These are phyloP conservation scores for Centroberyx gerrardi DNA, from an alignment of 2,797 vertebrate species.

Conservation along the genomic window DNA sequence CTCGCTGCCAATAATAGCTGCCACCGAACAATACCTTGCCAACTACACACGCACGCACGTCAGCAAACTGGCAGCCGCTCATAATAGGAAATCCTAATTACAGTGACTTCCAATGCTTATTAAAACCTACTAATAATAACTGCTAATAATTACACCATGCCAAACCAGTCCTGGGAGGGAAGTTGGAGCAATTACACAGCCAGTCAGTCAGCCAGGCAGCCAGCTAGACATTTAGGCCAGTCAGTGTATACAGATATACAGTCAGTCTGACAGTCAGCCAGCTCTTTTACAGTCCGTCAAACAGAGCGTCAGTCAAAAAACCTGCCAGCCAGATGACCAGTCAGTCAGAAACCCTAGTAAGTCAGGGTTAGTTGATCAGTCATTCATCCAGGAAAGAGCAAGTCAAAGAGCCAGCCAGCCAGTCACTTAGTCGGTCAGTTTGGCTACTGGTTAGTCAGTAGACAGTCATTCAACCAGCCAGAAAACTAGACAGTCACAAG, in stretches of 20 bases:
- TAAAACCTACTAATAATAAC: slow-evolving; percentile 86
- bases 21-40: slow-evolving; percentile 72
- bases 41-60: slow-evolving; percentile 42
- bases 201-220: slow-evolving; percentile 53
- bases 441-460: background rate
- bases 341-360: slow-evolving; percentile 12
- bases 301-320: slow-evolving; percentile 25
- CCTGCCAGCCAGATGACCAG: slow-evolving; percentile 14
- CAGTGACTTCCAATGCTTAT: slow-evolving; percentile 81
- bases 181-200: slow-evolving; percentile 74
- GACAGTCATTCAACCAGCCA: background rate
- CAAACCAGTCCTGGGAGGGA: slow-evolving; percentile 70
- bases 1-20: slow-evolving; percentile 67
- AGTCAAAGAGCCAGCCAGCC: background rate
- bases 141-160: slow-evolving; percentile 84
- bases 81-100: slow-evolving; percentile 83
- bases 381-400: slow-evolving; percentile 6
- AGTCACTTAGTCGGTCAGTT: background rate
- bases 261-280: slow-evolving; percentile 29
- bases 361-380: background rate
- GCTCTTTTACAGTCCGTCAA: slow-evolving; percentile 49
- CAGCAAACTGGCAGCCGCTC: slow-evolving; percentile 69
- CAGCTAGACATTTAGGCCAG: slow-evolving; percentile 44
- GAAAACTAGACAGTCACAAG: background rate
- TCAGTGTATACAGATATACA: background rate